These are phyloP conservation scores for Poecilia wingei DNA, from an alignment of 2,797 vertebrate species.

Conservation along the genomic window DNA sequence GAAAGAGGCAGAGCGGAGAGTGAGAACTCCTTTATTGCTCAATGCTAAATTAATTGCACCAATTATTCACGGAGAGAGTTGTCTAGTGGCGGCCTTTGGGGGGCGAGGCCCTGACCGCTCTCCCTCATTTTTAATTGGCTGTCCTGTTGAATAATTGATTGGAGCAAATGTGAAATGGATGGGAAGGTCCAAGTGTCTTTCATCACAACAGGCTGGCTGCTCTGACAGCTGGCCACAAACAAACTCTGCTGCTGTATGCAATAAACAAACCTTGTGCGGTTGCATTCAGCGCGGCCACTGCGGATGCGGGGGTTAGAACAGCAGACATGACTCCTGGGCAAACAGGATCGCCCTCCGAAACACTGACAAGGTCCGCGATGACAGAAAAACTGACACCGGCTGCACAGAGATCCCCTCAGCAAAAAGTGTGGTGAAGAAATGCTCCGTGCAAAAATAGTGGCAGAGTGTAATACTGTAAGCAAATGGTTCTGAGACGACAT, in stretches of 20 bases:
- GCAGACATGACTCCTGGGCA: slow-evolving; percentile 50
- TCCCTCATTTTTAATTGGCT: slow-evolving; percentile 86
- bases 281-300: slow-evolving; percentile 57
- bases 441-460: background rate
- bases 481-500: background rate
- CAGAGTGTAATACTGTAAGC: background rate
- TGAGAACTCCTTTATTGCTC: slow-evolving; percentile 83
- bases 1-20: slow-evolving; percentile 64
- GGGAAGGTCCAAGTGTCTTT: slow-evolving; percentile 83
- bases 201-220: slow-evolving; percentile 77
- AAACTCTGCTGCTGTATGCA: slow-evolving; percentile 77
- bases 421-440: background rate
- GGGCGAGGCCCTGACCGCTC: slow-evolving; percentile 81
- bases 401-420: slow-evolving; percentile 5
- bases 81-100: slow-evolving; percentile 81
- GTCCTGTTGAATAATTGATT: slow-evolving; percentile 87
- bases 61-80: slow-evolving; percentile 85
- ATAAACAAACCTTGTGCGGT: slow-evolving; percentile 71
- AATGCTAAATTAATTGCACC: slow-evolving; percentile 87
- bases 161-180: slow-evolving; percentile 85
- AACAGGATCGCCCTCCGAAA: slow-evolving; percentile 42
- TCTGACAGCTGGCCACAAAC: slow-evolving; percentile 81
- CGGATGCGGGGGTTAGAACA: slow-evolving; percentile 56
- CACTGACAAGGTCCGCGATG: slow-evolving; percentile 37
- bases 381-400: slow-evolving; percentile 30